Evolutionary conservation across 2,113 vertebrate genomes (phyloP).

Genomic region (Pica pica): DNA sequence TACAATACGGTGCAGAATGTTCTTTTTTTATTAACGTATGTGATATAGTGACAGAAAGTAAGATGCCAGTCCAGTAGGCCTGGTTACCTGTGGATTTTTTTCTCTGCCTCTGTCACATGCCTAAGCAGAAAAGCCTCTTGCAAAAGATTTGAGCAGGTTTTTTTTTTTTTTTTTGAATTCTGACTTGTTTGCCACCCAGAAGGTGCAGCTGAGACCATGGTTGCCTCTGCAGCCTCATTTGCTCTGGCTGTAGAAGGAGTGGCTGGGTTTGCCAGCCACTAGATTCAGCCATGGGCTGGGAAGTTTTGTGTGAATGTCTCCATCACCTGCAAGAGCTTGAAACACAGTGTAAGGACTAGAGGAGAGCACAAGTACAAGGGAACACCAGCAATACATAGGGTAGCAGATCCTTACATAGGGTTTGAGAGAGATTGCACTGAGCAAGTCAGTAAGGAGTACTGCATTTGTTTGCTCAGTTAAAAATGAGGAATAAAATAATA

Average conservation of each 20-base stretch:
- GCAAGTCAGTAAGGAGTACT: background rate
- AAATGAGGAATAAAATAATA: background rate
- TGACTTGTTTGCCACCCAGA: background rate
- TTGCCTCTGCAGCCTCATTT: background rate
- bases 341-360: background rate
- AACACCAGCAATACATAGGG: background rate
- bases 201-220: accelerated
- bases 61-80: background rate
- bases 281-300: accelerated
- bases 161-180: background rate
- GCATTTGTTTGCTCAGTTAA: background rate
- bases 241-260: background rate
- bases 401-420: background rate
- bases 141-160: background rate
- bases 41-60: background rate
- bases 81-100: background rate
- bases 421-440: background rate
- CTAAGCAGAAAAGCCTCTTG: background rate
- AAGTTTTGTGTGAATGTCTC: background rate
- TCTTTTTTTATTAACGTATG: background rate
- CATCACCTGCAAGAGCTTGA: background rate
- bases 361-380: accelerated
- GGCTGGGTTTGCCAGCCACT: background rate
- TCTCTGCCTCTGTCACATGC: background rate
- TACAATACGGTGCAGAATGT: background rate